Evolutionary conservation across 1,140 invertebrate genomes (phyloP).

Genomic region (Aphis craccivora): DNA sequence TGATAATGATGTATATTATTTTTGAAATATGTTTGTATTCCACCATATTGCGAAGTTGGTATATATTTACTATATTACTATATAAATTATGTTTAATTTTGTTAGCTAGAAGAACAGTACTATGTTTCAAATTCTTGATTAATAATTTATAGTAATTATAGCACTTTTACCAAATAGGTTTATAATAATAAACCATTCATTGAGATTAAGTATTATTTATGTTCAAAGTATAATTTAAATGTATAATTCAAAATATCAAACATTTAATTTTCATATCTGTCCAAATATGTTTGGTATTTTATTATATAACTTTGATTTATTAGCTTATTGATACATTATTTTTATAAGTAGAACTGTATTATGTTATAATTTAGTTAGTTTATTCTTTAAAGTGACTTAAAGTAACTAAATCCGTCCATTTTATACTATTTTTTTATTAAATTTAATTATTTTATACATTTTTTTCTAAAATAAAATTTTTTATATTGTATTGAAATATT

Average conservation of each 20-base stretch:
- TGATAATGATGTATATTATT: neutral
- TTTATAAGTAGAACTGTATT: neutral
- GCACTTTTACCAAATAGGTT: neutral
- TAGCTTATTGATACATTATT: neutral
- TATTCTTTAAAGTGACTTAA: conserved; percentile 4
- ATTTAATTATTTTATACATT: neutral
- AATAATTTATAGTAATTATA: neutral
- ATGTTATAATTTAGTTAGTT: neutral
- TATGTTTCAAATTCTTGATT: neutral
- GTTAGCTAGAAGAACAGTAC: neutral
- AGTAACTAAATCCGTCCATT: conserved; percentile 21
- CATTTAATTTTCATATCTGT: neutral
- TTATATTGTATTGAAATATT: neutral
- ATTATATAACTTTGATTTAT: neutral
- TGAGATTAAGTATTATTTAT: neutral
- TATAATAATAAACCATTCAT: neutral
- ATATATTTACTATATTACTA: neutral
- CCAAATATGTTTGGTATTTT: neutral
- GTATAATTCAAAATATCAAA: neutral
- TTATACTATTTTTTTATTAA: conserved; percentile 12
- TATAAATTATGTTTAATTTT: neutral
- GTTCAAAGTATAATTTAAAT: too few species aligned
- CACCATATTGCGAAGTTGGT: neutral
- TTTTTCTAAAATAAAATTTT: neutral
- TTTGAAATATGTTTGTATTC: neutral